These are phyloP conservation scores for Leguminivora glycinivorella DNA, from an alignment of 1,140 invertebrate species.

Conservation along the genomic window DNA sequence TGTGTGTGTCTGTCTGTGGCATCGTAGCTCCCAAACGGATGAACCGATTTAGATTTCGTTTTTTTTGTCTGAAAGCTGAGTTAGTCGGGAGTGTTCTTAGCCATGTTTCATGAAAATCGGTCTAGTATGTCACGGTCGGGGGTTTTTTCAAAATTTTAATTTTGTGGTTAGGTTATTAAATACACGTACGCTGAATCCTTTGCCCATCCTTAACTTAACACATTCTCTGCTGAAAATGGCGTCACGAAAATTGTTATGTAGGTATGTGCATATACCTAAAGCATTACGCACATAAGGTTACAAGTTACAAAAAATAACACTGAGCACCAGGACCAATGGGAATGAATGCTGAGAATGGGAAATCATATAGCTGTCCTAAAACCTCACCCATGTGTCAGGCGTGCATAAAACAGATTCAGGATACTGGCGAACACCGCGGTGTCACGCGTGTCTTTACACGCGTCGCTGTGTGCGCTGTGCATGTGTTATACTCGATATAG, in stretches of 20 bases:
- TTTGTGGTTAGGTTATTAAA: too few species aligned
- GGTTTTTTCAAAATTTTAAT: too few species aligned
- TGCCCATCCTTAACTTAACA: neutral
- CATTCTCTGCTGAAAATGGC: neutral
- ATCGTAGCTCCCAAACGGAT: too few species aligned
- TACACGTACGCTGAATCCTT: too few species aligned
- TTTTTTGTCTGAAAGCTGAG: too few species aligned
- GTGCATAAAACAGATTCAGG: constrained; percentile 10
- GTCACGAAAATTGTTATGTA: neutral
- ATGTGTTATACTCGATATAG: constrained; percentile 42
- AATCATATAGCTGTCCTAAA: neutral
- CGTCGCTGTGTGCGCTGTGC: constrained; percentile 29
- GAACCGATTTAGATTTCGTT: too few species aligned
- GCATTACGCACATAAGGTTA: neutral
- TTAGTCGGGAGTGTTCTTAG: too few species aligned
- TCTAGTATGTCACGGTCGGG: too few species aligned
- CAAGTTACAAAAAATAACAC: neutral
- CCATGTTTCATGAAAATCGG: too few species aligned
- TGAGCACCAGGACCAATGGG: too few species aligned
- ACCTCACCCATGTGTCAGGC: constrained; percentile 7
- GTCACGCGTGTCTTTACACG: constrained; percentile 6
- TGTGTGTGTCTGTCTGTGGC: too few species aligned
- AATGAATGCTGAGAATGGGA: too few species aligned
- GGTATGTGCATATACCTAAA: neutral
- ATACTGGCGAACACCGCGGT: constrained; percentile 5